Base-by-base conservation (phyloP, 2,797 vertebrate genomes). In the Falco naumanni region DNA sequence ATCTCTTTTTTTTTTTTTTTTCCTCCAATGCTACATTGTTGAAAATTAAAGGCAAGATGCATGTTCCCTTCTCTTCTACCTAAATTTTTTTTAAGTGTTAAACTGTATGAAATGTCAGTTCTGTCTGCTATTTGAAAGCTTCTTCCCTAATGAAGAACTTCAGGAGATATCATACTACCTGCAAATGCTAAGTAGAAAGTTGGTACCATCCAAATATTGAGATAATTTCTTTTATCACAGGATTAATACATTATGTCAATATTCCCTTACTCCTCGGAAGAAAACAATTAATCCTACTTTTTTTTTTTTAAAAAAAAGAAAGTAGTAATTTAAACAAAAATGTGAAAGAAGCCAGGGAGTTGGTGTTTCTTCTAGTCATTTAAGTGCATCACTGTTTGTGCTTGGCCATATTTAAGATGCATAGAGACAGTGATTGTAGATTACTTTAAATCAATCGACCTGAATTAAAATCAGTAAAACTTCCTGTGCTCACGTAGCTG, bases 1-100 rank as follows among this genome's bases (percentile, higher is more conserved):
- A 94, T 75, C n/a, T 77, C 65, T 53, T 61, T 93, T 87, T 84
- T 41, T 41, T 41, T 41, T 41, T 41, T 41, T 41, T 41, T 6
- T 41, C 4, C 41, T 16, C 41, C 83, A 94, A 34, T 59, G 60
- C 19, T 93, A 60, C 5, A 1, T 20, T 89, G 75, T 50, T 94
- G 70, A 95, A 93, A 96, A 81, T 43, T 45, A 88, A 88, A 96
- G 82, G 87, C 92, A 95, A 95, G 68, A 69, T 93, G 93, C 95
- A 96, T 95, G 96, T 87, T 96, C 68, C 87, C 57, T 88, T 88
- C 39, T 91, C 87, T 94, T 91, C 65, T 25, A 88, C 81, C 39
- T 79, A 13, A 29, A 19, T 65, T 85, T 54, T 61, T 60, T 66
- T 61, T 47, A 81, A 77, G 65, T 78, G 78, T 96, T 89, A 85